Percentiles rank a stretch among this genome's conserved stretches.
phyloP scores from a whole-genome alignment of 2,113 vertebrate species.

The Otocyon megalotis region DNA sequence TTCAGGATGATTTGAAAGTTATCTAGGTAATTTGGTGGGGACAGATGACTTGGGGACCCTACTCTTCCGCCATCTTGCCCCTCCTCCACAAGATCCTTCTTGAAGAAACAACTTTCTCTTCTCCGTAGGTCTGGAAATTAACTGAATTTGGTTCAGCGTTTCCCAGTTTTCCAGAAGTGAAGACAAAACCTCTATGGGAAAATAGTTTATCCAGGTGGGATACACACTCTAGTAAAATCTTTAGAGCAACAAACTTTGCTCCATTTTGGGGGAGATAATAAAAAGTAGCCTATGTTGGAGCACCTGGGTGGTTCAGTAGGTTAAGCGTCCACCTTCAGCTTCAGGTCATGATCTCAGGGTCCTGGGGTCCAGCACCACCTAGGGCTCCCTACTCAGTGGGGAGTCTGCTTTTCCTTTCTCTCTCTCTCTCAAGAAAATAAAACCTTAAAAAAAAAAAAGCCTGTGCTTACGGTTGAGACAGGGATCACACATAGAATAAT shows the following conservation, averaged over 20 bases:
- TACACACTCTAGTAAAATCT: background rate
- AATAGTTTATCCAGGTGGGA: fast-evolving
- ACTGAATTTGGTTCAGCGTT: background rate
- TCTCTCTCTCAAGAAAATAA: too few relatives aligned
- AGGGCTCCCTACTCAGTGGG: too few relatives aligned
- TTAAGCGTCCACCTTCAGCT: too few relatives aligned
- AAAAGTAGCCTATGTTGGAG: background rate
- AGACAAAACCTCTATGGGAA: fast-evolving
- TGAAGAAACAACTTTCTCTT: background rate
- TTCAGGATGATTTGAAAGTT: too few relatives aligned
- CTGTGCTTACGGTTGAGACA: too few relatives aligned
- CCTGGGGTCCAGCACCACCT: too few relatives aligned
- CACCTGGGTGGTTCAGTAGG: too few relatives aligned
- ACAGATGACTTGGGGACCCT: too few relatives aligned
- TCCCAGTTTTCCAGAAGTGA: background rate
- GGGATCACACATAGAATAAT: background rate
- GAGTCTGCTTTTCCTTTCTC: too few relatives aligned
- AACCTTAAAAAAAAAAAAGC: background rate
- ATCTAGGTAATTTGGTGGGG: too few relatives aligned
- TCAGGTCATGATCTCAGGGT: too few relatives aligned
- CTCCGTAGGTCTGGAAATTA: background rate
- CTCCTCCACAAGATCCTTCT: background rate
- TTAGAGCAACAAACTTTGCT: background rate
- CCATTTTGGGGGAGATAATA: background rate
- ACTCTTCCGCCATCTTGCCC: too few relatives aligned